A percentile compares a stretch with the other conserved stretches of the same genome.
These are phyloP conservation scores for Ceratina calcarata DNA, from an alignment of 1,140 invertebrate species.

Conservation along the genomic window DNA sequence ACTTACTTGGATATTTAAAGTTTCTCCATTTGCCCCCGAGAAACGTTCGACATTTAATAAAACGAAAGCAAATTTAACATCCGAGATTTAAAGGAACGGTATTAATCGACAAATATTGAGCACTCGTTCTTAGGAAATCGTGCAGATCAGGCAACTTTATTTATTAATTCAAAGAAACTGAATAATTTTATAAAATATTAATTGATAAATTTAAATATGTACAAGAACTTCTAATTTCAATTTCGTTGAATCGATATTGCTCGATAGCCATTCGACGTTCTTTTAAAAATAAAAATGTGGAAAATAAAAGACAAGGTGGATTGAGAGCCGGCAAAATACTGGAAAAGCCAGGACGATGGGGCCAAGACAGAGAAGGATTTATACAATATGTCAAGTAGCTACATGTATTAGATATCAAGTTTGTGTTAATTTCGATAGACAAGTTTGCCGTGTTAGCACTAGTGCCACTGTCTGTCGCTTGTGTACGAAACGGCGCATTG, in stretches of 20 bases:
- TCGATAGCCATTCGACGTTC: no score
- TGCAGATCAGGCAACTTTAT: neutral
- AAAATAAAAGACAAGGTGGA: no score
- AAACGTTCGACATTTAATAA: neutral
- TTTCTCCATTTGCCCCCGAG: slow-evolving; percentile 5
- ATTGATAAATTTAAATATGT: no score
- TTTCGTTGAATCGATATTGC: no score
- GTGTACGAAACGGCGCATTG: slow-evolving; percentile 36
- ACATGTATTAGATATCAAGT: neutral
- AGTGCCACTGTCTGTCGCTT: slow-evolving; percentile 35
- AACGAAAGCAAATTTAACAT: neutral
- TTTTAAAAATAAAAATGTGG: no score
- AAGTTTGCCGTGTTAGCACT: slow-evolving; percentile 46
- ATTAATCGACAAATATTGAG: neutral
- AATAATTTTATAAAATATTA: no score
- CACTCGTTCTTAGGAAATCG: neutral
- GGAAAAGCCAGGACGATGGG: no score
- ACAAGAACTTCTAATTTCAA: no score
- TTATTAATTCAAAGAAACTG: no score
- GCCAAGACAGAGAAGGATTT: no score
- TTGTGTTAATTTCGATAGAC: slow-evolving; percentile 37
- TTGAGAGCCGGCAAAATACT: no score
- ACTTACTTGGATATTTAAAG: slow-evolving; percentile 6
- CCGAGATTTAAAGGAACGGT: neutral
- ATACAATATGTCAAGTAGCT: neutral